Evolutionary conservation across 2,888 invertebrate genomes (phyloP), one percentile per base, ranked within the genome.

Genomic region (Campoplex capitator): DNA sequence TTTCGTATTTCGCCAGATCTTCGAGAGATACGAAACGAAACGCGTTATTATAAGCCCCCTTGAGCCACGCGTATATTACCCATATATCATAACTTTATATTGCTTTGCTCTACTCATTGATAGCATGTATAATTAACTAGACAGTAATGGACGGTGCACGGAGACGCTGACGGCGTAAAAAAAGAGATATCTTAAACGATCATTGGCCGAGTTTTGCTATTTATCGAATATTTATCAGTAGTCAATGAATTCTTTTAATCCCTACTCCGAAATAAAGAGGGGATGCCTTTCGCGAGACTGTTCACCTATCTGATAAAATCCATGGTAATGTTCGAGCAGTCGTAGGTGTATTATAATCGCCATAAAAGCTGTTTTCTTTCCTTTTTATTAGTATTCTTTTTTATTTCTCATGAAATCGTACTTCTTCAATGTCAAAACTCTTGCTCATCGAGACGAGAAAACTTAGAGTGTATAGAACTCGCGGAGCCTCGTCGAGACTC

Each of bases 71-170:
- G 23, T 35, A 73, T 74, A 84, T 84, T 81, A 51, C 23, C 54
- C 68, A 45, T 81, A 68, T 73, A 84, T 86, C 86, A 77, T 74
- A 68, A 71, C 35, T 56, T 75, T 67, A 67, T 48, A 56, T 83
- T 48, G 82, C 82, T 58, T 56, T 35, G 58, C 32, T 75, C 54
- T 23, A 48, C 48, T 62, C 58, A 67, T 74, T 56, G 56, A 45
- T 73, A 84, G 74, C 80, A 76, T 42, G 84, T 87, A 88, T 87
- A 89, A 90, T 91, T 91, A 91, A 91, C 88, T 84, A 85, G 88
- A 87, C 90, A 89, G 86, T 71, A 54, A 80, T 42, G 42, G 28
- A 51, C 48, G 79, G 70, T 54, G 70, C 35, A 84, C 51, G 42
- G 70, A 68, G 68, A 74, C 67, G 51, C 45, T 82, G 65, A 42